Conservation (phyloP, 2,888 invertebrate genomes). For the Mythimna ferrago region DNA sequence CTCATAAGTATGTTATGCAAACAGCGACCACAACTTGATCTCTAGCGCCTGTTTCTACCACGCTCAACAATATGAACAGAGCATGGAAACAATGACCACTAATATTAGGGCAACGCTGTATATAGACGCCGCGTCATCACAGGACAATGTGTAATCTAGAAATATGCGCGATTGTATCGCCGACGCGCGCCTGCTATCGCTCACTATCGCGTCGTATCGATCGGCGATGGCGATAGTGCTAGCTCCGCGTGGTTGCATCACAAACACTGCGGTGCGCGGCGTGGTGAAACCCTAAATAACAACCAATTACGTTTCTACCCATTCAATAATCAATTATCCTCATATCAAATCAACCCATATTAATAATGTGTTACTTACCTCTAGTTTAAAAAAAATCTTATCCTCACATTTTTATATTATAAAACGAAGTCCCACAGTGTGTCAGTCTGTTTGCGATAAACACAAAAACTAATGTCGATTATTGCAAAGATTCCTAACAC, state of each 20-base stretch:
- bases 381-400: not conserved
- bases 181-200: slow-evolving; percentile 1
- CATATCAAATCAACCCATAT: not conserved
- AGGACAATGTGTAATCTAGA: slow-evolving; percentile 44
- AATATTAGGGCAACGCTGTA: not conserved
- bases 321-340: not conserved
- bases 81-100: not conserved
- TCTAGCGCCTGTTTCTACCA: too few relatives aligned
- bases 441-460: too few relatives aligned
- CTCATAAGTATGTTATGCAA: too few relatives aligned
- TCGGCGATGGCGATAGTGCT: slow-evolving; percentile 24
- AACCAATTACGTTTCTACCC: slow-evolving; percentile 3
- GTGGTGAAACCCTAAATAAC: not conserved
- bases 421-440: too few relatives aligned
- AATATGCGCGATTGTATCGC: slow-evolving; percentile 29
- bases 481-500: too few relatives aligned
- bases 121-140: slow-evolving; percentile 34
- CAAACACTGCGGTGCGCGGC: not conserved
- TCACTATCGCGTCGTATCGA: slow-evolving; percentile 50
- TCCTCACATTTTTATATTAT: too few relatives aligned
- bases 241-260: slow-evolving; percentile 38
- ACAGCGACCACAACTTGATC: not conserved
- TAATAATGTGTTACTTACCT: not conserved
- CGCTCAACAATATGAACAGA: not conserved
- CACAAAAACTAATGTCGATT: too few relatives aligned